Evolutionary conservation across 2,113 vertebrate genomes (phyloP).

Genomic region (Cochlearius cochlearius): DNA sequence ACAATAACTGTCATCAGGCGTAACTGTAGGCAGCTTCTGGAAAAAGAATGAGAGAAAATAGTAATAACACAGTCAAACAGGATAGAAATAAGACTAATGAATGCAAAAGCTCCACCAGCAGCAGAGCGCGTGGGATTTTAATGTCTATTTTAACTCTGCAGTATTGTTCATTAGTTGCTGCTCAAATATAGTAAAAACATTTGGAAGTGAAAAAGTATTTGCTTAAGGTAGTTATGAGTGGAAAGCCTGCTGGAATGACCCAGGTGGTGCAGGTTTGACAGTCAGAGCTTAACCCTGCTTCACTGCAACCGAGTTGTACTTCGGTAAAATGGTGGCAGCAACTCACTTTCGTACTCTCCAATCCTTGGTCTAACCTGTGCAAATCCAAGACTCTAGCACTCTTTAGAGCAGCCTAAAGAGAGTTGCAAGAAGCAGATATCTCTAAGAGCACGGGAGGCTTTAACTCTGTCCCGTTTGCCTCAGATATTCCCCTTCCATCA

Average conservation of each 20-base stretch:
- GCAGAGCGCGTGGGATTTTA: neutral
- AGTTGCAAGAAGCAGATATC: neutral
- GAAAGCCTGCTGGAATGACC: neutral
- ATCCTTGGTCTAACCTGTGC: neutral
- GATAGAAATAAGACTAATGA: neutral
- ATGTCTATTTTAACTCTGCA: neutral
- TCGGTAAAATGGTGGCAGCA: neutral
- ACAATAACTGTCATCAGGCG: neutral
- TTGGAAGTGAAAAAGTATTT: conserved; percentile 1
- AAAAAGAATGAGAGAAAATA: conserved; percentile 11
- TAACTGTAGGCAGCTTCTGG: neutral
- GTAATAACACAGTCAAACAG: neutral
- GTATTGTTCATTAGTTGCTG: neutral
- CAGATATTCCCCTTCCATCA: neutral
- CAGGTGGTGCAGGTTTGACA: neutral
- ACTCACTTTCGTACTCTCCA: rapidly evolving
- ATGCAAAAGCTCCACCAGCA: neutral
- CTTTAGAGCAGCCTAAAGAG: neutral
- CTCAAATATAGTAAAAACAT: neutral
- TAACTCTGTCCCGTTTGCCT: neutral
- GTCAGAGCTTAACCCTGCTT: neutral
- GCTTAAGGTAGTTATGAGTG: neutral
- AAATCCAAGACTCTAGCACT: neutral
- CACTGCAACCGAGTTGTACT: rapidly evolving
- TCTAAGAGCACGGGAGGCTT: neutral